Percentiles rank a stretch among this genome's conserved stretches.
These are phyloP conservation scores for Microcebus griseorufus DNA, from an alignment of 2,113 vertebrate genomes.

Conservation along the genomic window DNA sequence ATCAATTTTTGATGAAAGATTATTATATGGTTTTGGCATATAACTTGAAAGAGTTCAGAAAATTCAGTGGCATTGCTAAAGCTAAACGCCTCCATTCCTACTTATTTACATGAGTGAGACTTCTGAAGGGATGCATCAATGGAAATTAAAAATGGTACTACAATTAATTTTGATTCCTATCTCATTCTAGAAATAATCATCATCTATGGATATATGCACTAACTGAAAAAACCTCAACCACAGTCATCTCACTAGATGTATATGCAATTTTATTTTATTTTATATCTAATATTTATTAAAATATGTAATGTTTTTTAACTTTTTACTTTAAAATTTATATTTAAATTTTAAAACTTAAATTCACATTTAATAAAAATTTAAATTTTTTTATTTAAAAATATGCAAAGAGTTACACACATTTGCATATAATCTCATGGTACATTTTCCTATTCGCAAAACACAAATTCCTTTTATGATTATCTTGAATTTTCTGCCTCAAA, in stretches of 20 bases:
- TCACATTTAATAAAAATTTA: not conserved
- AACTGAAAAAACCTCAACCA: not conserved
- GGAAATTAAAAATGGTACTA: not conserved
- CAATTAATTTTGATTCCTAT: not conserved
- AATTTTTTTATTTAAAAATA: too few relatives aligned
- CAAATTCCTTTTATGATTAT: not conserved
- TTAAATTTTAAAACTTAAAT: not conserved
- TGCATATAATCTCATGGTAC: not conserved
- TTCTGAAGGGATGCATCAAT: not conserved
- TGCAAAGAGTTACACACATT: not conserved
- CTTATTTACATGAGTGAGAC: not conserved
- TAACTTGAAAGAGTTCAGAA: not conserved
- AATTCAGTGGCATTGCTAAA: not conserved
- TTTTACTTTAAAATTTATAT: not conserved
- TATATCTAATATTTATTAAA: not conserved
- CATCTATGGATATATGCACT: not conserved
- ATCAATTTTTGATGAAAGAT: not conserved
- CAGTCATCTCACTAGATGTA: not conserved
- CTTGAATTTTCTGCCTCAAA: not conserved
- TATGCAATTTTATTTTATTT: slow-evolving; percentile 14
- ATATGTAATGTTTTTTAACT: not conserved
- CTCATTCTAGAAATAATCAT: not conserved
- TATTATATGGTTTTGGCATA: not conserved
- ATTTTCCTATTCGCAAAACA: not conserved
- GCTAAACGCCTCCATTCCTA: not conserved